A percentile compares a stretch with the other conserved stretches of the same genome.
phyloP scores from a whole-genome alignment of 2,113 vertebrate species.

The Calyptomena viridis region DNA sequence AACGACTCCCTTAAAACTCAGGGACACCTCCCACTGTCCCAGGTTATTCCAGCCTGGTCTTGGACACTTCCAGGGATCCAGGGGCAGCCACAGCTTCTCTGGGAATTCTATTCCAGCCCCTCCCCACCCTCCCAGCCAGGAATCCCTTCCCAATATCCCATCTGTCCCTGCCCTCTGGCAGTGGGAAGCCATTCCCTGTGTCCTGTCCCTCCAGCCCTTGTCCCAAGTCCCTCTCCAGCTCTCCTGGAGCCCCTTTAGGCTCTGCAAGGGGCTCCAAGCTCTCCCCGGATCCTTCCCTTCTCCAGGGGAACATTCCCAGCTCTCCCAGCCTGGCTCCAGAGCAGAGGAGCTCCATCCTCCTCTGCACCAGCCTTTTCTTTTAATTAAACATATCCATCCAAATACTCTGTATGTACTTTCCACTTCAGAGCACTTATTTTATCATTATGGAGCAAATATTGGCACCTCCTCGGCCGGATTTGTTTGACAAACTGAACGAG shows the following conservation, averaged over 20 bases:
- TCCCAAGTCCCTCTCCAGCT: background rate
- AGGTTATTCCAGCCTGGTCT: background rate
- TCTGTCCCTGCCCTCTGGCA: no score
- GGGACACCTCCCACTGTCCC: background rate
- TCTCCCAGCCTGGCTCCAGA: background rate
- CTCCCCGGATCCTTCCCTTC: background rate
- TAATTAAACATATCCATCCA: accelerated
- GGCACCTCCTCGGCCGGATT: background rate
- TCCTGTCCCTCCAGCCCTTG: background rate
- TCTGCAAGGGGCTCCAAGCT: background rate
- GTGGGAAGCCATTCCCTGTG: background rate
- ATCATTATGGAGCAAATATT: background rate
- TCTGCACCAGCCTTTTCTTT: background rate
- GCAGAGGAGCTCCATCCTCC: background rate
- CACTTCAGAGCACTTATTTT: background rate
- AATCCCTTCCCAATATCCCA: background rate
- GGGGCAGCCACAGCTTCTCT: background rate
- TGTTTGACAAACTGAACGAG: background rate
- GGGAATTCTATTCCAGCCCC: background rate
- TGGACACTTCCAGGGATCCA: background rate
- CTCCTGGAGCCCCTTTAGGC: background rate
- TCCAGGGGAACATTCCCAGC: background rate
- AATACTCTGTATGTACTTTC: background rate
- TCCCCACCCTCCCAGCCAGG: background rate
- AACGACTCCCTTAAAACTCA: background rate